Evolutionary conservation across 2,113 vertebrate genomes (phyloP).

Genomic region (Chaetodon auriga): DNA sequence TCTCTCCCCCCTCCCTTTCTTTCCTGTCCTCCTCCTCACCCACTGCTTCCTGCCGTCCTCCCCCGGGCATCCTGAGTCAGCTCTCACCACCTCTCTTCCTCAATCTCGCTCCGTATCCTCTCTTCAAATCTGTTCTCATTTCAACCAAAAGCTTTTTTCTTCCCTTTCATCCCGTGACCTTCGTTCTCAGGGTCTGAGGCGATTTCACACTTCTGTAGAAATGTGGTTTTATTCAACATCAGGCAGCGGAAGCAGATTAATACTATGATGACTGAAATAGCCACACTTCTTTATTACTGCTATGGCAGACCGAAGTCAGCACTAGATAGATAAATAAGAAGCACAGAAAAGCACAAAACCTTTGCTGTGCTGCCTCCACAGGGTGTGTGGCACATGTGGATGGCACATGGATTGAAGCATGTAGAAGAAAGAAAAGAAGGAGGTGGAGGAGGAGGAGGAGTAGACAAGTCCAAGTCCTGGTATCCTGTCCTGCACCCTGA

Average conservation of each 20-base stretch:
- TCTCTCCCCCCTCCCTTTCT: constrained; percentile 41
- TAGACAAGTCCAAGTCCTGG: neutral
- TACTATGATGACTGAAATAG: neutral
- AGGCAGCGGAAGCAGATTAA: neutral
- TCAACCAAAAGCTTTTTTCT: neutral
- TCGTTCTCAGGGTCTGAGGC: neutral
- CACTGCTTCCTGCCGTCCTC: constrained; percentile 74
- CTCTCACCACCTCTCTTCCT: constrained; percentile 59
- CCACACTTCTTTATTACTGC: neutral
- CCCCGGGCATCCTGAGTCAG: constrained; percentile 71
- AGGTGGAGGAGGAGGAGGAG: constrained; percentile 18
- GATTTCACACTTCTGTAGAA: neutral
- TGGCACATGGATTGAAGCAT: constrained; percentile 29
- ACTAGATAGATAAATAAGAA: neutral
- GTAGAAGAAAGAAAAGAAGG: neutral
- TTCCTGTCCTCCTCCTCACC: constrained; percentile 75
- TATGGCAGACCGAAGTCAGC: neutral
- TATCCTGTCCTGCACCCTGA: neutral
- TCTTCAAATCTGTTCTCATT: constrained; percentile 7
- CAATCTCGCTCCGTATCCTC: constrained; percentile 10
- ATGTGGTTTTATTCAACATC: constrained; percentile 3
- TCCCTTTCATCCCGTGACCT: neutral
- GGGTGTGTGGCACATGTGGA: constrained; percentile 41
- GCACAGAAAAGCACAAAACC: neutral
- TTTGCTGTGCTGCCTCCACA: constrained; percentile 17